A percentile compares a stretch with the other conserved stretches of the same genome.
phyloP scores from a whole-genome alignment of 2,797 vertebrate genomes.

The Tokudaia tokunoshimensis region DNA sequence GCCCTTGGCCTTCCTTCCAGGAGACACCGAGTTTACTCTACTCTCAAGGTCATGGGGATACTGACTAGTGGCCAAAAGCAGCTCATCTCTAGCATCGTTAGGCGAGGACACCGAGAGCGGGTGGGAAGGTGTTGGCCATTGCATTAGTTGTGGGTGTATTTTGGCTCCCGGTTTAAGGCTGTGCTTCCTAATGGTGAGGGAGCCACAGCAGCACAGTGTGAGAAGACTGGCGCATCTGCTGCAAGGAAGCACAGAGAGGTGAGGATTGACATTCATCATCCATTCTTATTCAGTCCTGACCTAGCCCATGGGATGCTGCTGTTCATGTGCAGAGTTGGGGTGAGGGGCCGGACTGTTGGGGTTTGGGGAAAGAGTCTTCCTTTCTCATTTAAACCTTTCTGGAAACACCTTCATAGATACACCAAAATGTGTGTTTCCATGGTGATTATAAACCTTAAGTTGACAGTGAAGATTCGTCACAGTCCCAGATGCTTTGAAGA shows the following conservation, averaged over 20 bases:
- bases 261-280: neutral
- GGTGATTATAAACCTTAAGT: neutral
- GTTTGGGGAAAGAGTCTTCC: neutral
- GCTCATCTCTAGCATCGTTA: neutral
- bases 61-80: neutral
- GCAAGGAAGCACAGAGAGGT: neutral
- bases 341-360: neutral
- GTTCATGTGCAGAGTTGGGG: neutral
- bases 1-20: neutral
- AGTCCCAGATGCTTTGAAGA: neutral
- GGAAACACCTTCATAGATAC: neutral
- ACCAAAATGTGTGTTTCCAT: neutral
- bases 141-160: neutral
- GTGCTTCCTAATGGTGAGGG: neutral
- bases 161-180: neutral
- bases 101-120: neutral
- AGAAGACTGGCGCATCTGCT: neutral
- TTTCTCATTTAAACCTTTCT: neutral
- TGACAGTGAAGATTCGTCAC: neutral
- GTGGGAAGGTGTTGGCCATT: neutral
- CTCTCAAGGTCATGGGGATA: neutral
- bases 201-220: neutral
- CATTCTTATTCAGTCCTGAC: neutral
- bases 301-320: neutral
- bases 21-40: neutral